A percentile compares a stretch with the other conserved stretches of the same genome.
These are phyloP conservation scores for Propsilocerus akamusi DNA, from an alignment of 1,140 invertebrate species.

Conservation along the genomic window DNA sequence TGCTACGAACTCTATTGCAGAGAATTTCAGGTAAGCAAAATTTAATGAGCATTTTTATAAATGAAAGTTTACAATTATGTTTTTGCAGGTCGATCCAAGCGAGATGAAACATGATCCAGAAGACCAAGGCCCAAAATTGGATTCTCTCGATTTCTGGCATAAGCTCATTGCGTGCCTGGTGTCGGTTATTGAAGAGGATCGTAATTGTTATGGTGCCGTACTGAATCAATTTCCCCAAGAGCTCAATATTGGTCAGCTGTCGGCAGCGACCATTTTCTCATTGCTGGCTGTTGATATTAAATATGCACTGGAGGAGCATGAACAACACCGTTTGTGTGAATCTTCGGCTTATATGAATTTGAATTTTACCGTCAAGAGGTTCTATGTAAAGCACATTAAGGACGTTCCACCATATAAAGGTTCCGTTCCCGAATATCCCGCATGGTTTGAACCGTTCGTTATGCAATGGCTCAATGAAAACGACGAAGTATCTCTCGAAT, in stretches of 20 bases:
- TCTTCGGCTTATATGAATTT: slow-evolving; percentile 99
- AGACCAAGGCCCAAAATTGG: slow-evolving; percentile 73
- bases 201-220: slow-evolving; percentile 95
- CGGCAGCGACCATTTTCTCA: slow-evolving; percentile 93
- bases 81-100: slow-evolving; percentile 56
- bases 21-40: slow-evolving; percentile 59
- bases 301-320: slow-evolving; percentile 94
- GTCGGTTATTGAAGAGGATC: slow-evolving; percentile 97
- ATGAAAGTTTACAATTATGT: background rate
- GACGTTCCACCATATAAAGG: slow-evolving; percentile 94
- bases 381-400: slow-evolving; percentile 97
- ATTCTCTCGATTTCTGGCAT: slow-evolving; percentile 96
- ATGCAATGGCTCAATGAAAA: slow-evolving; percentile 99
- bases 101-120: slow-evolving; percentile 72
- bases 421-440: slow-evolving; percentile 85
- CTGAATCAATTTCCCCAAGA: slow-evolving; percentile 94
- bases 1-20: slow-evolving; percentile 88
- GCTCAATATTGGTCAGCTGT: slow-evolving; percentile 84
- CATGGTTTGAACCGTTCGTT: slow-evolving; percentile 99
- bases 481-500: slow-evolving; percentile 97
- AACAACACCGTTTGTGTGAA: slow-evolving; percentile 86
- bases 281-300: slow-evolving; percentile 96
- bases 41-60: slow-evolving; percentile 4
- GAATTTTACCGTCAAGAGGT: slow-evolving; percentile 94
- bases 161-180: slow-evolving; percentile 95